Evolutionary conservation across 1,140 invertebrate species (phyloP).

Genomic region (Bradysia coprophila): DNA sequence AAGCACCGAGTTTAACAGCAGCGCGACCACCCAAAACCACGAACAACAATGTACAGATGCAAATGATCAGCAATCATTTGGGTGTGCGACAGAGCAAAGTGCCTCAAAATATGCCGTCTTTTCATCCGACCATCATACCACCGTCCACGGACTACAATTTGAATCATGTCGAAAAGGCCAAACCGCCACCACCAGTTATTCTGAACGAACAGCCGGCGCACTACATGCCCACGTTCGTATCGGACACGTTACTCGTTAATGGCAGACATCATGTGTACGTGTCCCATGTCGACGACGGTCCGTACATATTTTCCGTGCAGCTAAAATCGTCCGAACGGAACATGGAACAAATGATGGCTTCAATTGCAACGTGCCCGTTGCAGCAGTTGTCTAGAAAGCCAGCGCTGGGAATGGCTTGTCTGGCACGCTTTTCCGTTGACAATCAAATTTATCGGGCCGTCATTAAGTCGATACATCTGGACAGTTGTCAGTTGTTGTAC

Average conservation of each 20-base stretch:
- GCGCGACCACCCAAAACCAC: too few relatives aligned
- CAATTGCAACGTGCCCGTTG: conserved; percentile 37
- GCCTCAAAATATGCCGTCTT: too few relatives aligned
- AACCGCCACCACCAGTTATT: not conserved
- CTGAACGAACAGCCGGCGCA: too few relatives aligned
- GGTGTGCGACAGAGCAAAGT: too few relatives aligned
- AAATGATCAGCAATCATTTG: too few relatives aligned
- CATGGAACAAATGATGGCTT: conserved; percentile 41
- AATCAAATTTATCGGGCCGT: conserved; percentile 48
- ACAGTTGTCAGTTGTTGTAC: conserved; percentile 45
- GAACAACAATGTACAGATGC: too few relatives aligned
- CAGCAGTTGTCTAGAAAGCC: conserved; percentile 37
- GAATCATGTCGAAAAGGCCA: too few relatives aligned
- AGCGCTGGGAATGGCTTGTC: conserved; percentile 43
- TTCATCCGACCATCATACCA: too few relatives aligned
- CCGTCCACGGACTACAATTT: too few relatives aligned
- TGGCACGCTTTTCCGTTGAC: conserved; percentile 43
- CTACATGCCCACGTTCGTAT: not conserved
- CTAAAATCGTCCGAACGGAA: conserved; percentile 32
- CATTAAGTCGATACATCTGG: conserved; percentile 40
- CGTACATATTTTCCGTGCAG: conserved; percentile 51
- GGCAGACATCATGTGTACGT: conserved; percentile 39
- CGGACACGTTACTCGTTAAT: not conserved
- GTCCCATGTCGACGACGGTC: conserved; percentile 56
- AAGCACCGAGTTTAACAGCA: too few relatives aligned